phyloP scores from a whole-genome alignment of 2,113 vertebrate genomes.

The Irena cyanogastra region DNA sequence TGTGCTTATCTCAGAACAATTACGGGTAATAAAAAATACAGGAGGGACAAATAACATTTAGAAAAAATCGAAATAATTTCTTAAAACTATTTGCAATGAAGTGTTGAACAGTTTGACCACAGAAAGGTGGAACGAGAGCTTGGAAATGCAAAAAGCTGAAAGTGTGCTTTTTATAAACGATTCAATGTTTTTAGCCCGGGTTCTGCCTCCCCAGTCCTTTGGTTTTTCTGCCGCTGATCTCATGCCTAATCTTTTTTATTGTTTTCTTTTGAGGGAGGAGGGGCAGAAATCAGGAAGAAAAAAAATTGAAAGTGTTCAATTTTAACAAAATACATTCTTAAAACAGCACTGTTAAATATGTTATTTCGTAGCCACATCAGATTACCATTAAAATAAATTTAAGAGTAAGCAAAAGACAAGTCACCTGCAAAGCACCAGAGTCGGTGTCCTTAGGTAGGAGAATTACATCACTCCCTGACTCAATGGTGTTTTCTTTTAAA shows the following conservation, averaged over 20 bases:
- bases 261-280: background rate
- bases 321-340: background rate
- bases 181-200: background rate
- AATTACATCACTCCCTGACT: conserved; percentile 68
- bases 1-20: background rate
- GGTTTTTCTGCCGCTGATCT: conserved; percentile 10
- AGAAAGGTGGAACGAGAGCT: background rate
- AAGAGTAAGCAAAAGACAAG: conserved; percentile 74
- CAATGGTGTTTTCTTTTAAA: conserved; percentile 46
- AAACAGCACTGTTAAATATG: background rate
- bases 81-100: conserved; percentile 39
- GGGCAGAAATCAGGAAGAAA: background rate
- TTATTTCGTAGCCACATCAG: background rate
- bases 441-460: conserved; percentile 69
- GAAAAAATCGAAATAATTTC: conserved; percentile 8
- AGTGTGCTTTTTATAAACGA: background rate
- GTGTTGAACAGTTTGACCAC: conserved; percentile 7
- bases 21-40: conserved; percentile 7
- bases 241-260: conserved; percentile 43
- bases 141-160: background rate
- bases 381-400: conserved; percentile 42
- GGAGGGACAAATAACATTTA: background rate
- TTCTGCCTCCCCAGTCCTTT: conserved; percentile 18
- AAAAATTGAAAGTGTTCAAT: background rate
- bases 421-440: conserved; percentile 77